Base-by-base conservation (phyloP, 2,888 invertebrate species). In the Tetragnatha montana region DNA sequence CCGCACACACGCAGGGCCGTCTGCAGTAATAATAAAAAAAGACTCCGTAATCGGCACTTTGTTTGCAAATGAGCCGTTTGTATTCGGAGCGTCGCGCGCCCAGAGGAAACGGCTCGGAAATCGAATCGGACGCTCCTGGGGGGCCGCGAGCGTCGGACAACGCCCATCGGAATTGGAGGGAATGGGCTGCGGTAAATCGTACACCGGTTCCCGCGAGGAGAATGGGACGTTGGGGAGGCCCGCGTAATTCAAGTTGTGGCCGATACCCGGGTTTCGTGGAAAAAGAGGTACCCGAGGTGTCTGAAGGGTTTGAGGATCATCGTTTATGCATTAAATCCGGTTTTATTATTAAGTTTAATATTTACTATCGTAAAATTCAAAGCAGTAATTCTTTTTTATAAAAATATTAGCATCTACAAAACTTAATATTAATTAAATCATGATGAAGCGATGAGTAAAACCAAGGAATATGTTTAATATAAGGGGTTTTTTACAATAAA, bases 51-150 rank as follows among this genome's bases (percentile, higher is more conserved):
- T 90, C 90, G 87, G 87, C 90, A 90, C 90, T 90, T 90, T 90
- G 87, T 90, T 90, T 90, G 90, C 90, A 90, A 90, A 90, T 90
- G 90, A 90, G 90, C 82, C 87, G 87, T 90, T 90, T 90, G 90
- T 90, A 90, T 90, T 90, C 90, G 74, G 60, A 19, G 35, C 86
- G 74, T 86, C 73, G 50, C 78, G 68, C 79, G 19, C 69, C 81
- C 71, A 69, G 79, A 90, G 86, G 82, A 87, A 87, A 87, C 87
- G 70, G 76, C 79, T 76, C 71, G 89, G 90, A 87, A 90, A 90
- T 90, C 90, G 83, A 90, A 90, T 90, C 87, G 82, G 87, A 60
- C 49, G 47, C 68, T 83, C 71, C 78, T 79, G 74, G 49, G 21
- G 3, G 71, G 81, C 85, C 89, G 81, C 60, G 17, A 85, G 89